Evolutionary conservation across 2,797 vertebrate species (phyloP), one percentile per base, ranked within the genome.

Genomic region (Acanthurus lineatus): DNA sequence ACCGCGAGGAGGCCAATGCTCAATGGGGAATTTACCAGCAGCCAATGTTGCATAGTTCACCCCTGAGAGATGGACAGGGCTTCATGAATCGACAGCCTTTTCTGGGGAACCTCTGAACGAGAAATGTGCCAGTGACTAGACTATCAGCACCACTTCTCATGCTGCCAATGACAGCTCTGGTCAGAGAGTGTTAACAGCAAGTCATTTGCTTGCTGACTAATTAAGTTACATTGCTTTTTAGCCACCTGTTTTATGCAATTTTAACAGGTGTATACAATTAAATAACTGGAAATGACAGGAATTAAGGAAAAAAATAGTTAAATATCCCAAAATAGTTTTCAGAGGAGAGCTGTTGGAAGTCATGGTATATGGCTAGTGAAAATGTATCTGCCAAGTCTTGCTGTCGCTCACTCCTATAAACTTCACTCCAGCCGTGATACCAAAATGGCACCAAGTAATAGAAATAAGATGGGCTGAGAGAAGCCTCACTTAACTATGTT

Each of bases 11-110:
- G 64, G 19, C 7, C 15, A 3, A 16, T 4, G 9, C 60, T 88
- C 62, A 76, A 78, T 68, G 35, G 70, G 73, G 81, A 87, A 86
- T 78, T 64, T 73, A 74, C 83, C 64, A 82, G 88, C 76, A 83
- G 75, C 59, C 63, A n/a, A 52, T 2, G 38, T 15, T 80, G 73
- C 72, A 60, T 56, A 70, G 71, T 45, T n/a, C 9, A 49, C 35
- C 58, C 47, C n/a, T 45, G 42, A 60, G 45, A 74, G 63, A 73
- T 9, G 17, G 28, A 71, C 22, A 6, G 42, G 25, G 38, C 52
- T 11, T 35, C 42, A 15, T 54, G 52, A 62, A 76, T 49, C 32
- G 1, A 48, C 20, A 3, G 22, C 12, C 56, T 63, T 73, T 82
- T 85, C 51, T 56, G 69, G 51, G 61, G 68, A 16, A 57, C 19